These are phyloP conservation scores for Aplochiton taeniatus DNA, from an alignment of 2,797 vertebrate species.

Conservation along the genomic window DNA sequence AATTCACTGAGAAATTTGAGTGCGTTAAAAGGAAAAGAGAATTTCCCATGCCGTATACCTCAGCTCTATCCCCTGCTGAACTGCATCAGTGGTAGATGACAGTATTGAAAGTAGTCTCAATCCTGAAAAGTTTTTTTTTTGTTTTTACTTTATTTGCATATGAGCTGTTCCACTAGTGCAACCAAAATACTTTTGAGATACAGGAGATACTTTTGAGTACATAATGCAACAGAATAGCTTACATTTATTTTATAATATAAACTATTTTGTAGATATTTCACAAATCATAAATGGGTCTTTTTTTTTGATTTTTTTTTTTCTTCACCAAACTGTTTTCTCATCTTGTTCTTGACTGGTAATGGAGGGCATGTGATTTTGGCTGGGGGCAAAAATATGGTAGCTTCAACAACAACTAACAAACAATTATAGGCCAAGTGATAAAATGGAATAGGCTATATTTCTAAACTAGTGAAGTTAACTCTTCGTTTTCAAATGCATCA, in stretches of 20 bases:
- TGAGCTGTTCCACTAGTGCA: not conserved
- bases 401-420: too few species aligned
- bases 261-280: too few species aligned
- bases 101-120: not conserved
- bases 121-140: not conserved
- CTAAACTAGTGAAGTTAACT: slow-evolving; percentile 14
- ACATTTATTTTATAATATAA: too few species aligned
- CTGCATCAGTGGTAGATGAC: slow-evolving; percentile 3
- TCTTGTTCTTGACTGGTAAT: too few species aligned
- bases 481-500: slow-evolving; percentile 38
- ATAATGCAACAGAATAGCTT: too few species aligned
- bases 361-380: too few species aligned
- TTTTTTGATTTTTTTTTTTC: too few species aligned
- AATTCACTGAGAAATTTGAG: not conserved
- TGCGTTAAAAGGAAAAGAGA: slow-evolving; percentile 1
- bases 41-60: not conserved
- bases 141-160: not conserved
- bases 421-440: too few species aligned
- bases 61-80: not conserved
- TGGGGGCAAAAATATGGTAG: too few species aligned
- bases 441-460: not conserved
- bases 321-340: too few species aligned
- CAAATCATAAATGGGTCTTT: too few species aligned
- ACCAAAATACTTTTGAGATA: not conserved
- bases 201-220: too few species aligned